A percentile compares a stretch with the other conserved stretches of the same genome.
Conservation (phyloP, 2,888 invertebrate genomes). For the Hypena proboscidalis region DNA sequence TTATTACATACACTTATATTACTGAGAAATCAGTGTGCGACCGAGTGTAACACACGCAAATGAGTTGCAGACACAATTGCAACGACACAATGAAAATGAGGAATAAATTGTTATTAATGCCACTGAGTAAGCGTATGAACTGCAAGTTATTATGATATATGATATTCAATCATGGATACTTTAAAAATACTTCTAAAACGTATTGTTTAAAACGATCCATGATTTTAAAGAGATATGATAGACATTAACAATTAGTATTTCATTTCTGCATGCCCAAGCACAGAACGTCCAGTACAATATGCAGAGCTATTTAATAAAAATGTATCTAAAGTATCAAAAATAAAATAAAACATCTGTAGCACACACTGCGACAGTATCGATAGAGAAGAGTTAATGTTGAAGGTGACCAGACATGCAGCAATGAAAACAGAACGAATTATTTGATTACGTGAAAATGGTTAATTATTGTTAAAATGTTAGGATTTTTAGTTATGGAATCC, state of each 20-base stretch:
- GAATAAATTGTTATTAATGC: constrained; percentile 75
- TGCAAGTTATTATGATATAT: constrained; percentile 73
- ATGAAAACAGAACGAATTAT: constrained; percentile 57
- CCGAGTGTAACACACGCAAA: constrained; percentile 58
- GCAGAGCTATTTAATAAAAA: constrained; percentile 63
- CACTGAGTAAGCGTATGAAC: constrained; percentile 72
- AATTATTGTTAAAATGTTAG: constrained; percentile 17
- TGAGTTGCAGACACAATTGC: constrained; percentile 44
- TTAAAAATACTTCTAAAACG: constrained; percentile 39
- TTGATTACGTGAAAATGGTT: constrained; percentile 14
- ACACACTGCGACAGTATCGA: constrained; percentile 60
- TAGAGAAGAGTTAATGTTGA: constrained; percentile 54
- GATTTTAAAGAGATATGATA: constrained; percentile 48
- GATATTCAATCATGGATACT: constrained; percentile 65
- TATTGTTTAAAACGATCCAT: constrained; percentile 59
- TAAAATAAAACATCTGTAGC: constrained; percentile 61
- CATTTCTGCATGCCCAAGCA: constrained; percentile 86
- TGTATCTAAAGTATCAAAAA: constrained; percentile 52
- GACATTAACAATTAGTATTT: constrained; percentile 65
- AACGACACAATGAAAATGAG: constrained; percentile 41
- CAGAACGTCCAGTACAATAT: constrained; percentile 73
- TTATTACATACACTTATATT: constrained; percentile 36
- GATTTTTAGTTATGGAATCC: constrained; percentile 19
- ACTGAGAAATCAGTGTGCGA: constrained; percentile 53
- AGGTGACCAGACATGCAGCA: constrained; percentile 85